Evolutionary conservation across 1,140 invertebrate species (phyloP), one percentile per base, ranked within the genome.

Genomic region (Nomia melanderi): DNA sequence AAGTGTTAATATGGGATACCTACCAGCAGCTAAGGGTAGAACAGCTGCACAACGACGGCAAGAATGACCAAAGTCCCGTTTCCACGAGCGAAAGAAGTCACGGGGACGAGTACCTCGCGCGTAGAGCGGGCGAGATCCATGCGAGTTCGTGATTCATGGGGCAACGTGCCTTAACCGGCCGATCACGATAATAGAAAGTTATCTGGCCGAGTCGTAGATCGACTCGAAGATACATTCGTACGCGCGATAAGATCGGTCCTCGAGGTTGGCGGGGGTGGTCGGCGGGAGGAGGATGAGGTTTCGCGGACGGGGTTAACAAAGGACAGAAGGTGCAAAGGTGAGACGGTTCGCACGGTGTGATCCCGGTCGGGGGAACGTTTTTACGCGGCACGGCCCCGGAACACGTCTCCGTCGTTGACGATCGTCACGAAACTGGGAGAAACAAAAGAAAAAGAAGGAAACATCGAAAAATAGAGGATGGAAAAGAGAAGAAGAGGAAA

Each of bases 401-500:
- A 44, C 14, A 39, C 41, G 41, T 44, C 41, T 14, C 31, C n/a
- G 56, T 44, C 12, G 54, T 53, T 67, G 79, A 81, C 70, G 67
- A 41, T 72, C 62, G 41, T 54, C 29, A 23, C 31, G 11, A 14
- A 11, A 8, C 9, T 3, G 20, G n/a, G 7, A 36, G 33, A 50
- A 50, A 44, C 41, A 17, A 44, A 12, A 7, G 4, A 44, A 14
- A n/a, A 25, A 56, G 36, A 23, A 17, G n/a, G 31, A 11, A 9
- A n/a, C n/a, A n/a, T n/a, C n/a, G n/a, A n/a, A n/a, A 60, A 39
- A 60, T 1, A 29, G 33, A 31, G 36, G 36, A 12, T 9, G 36
- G 36, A 12, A 44, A 17, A 41, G 23, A 39, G 53, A 66, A 65
- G 76, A 73, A 82, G 81, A 90, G 88, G 85, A 84, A 89, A 89